These are phyloP conservation scores for Carcharodon carcharias DNA, from an alignment of 2,797 vertebrate species.

Conservation along the genomic window DNA sequence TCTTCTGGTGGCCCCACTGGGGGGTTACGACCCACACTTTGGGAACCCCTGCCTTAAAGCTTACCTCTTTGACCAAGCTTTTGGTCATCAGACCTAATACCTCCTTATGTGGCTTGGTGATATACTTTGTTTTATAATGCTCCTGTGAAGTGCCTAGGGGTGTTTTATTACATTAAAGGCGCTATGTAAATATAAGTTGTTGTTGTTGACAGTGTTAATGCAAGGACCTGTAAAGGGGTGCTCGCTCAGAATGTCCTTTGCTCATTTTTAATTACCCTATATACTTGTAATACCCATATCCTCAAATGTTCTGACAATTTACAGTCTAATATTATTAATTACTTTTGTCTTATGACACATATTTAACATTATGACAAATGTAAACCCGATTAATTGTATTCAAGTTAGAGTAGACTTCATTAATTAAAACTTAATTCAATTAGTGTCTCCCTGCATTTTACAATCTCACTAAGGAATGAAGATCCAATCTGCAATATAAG, in stretches of 20 bases:
- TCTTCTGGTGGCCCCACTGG: too few relatives aligned
- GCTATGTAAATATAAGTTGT: background rate
- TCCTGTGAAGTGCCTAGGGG: too few relatives aligned
- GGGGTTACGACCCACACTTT: too few relatives aligned
- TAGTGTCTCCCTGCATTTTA: background rate
- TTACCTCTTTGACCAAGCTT: too few relatives aligned
- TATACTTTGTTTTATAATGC: too few relatives aligned
- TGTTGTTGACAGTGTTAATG: background rate
- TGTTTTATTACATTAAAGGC: background rate
- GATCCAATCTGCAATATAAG: background rate
- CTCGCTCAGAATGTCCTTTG: background rate
- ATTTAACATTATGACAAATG: background rate
- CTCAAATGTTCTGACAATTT: background rate
- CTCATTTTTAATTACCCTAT: background rate
- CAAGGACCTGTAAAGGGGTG: background rate
- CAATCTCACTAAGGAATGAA: background rate
- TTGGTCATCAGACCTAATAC: too few relatives aligned
- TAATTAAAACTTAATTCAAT: slow-evolving; percentile 25
- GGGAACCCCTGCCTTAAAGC: too few relatives aligned
- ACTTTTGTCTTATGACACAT: background rate
- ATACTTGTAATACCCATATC: background rate
- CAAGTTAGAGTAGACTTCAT: background rate
- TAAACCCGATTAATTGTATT: background rate
- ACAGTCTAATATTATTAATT: background rate
- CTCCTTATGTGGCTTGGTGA: too few relatives aligned